Conservation (phyloP, 2,888 invertebrate genomes). For the Lysandra bellargus region DNA sequence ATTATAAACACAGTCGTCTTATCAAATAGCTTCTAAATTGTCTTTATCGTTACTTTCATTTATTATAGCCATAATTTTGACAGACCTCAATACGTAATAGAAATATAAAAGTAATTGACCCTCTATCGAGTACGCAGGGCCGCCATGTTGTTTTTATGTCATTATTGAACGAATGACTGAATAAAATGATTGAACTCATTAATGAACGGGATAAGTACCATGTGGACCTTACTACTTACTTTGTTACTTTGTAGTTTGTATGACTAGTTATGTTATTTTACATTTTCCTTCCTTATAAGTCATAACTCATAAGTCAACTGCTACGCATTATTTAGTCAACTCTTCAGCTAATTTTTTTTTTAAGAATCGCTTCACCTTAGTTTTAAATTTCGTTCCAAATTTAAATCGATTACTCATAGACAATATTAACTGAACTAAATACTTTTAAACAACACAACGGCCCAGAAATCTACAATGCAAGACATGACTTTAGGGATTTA, state of each 20-base stretch:
- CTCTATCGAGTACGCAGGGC: neutral
- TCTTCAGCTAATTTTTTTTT: no score
- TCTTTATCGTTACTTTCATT: neutral
- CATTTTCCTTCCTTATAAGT: neutral
- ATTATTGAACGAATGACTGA: neutral
- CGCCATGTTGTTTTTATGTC: neutral
- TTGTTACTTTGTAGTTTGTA: no score
- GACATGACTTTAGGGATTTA: constrained; percentile 1
- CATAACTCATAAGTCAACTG: neutral
- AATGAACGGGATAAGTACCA: neutral
- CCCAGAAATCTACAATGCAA: constrained; percentile 5
- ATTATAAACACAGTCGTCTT: neutral
- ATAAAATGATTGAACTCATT: constrained; percentile 6
- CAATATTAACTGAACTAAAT: neutral
- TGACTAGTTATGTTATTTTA: neutral
- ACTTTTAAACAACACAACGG: neutral
- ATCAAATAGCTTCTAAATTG: neutral
- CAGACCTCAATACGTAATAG: neutral
- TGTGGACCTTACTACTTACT: no score
- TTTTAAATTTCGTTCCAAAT: neutral
- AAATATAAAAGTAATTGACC: constrained; percentile 16
- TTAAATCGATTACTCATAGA: neutral
- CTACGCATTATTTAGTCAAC: no score
- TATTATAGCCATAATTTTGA: neutral
- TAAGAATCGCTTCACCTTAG: no score